Percentiles rank a stretch among this genome's conserved stretches.
These are phyloP conservation scores for Chlorodrepanis virens DNA, from an alignment of 2,113 vertebrate genomes.

Conservation along the genomic window DNA sequence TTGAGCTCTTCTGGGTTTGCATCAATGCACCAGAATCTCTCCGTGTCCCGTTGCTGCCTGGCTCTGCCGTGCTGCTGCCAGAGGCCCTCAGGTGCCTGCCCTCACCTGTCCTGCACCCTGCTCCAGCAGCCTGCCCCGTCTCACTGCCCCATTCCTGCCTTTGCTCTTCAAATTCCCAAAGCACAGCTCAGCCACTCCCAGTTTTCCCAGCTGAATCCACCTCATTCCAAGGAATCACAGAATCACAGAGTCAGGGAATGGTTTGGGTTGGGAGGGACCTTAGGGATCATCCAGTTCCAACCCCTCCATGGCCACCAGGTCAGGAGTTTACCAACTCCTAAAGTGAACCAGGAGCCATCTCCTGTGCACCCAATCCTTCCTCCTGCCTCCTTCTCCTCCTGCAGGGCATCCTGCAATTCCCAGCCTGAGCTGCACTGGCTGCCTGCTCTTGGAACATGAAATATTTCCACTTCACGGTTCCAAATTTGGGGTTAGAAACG, in stretches of 20 bases:
- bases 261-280: not conserved
- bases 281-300: not conserved
- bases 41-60: fast-evolving
- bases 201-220: fast-evolving
- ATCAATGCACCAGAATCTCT: not conserved
- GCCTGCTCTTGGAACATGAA: not conserved
- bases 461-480: not conserved
- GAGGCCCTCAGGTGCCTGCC: not conserved
- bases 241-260: not conserved
- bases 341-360: fast-evolving
- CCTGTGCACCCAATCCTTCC: not conserved
- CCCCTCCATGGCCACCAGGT: not conserved
- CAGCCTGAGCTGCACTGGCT: not conserved
- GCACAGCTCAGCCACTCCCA: not conserved
- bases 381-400: not conserved
- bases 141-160: fast-evolving
- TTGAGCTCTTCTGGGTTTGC: not conserved
- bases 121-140: fast-evolving
- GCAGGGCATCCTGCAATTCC: not conserved
- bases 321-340: not conserved
- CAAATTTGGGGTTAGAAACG: not conserved
- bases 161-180: fast-evolving
- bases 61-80: not conserved
- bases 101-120: fast-evolving
- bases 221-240: not conserved